Base-by-base conservation (phyloP, 2,888 invertebrate genomes). In the Cryptops parisi region DNA sequence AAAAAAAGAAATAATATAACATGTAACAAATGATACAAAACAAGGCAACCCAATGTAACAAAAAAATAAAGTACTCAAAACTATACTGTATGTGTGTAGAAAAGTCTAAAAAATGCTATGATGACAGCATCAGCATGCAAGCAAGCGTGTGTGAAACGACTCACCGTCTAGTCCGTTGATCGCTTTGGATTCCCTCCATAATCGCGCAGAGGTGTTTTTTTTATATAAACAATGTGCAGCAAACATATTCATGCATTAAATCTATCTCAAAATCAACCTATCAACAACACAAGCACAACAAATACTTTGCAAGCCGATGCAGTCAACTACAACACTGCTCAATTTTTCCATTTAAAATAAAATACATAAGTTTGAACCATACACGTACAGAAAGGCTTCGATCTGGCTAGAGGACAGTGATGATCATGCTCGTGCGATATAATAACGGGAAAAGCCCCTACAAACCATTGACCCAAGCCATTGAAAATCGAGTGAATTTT, bases 351-450 rank as follows among this genome's bases (percentile, higher is more conserved):
- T n/a, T n/a, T n/a, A n/a, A n/a, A n/a, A n/a, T n/a, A n/a, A n/a
- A n/a, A n/a, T n/a, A n/a, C n/a, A n/a, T n/a, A n/a, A n/a, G n/a
- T n/a, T n/a, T n/a, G n/a, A n/a, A n/a, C n/a, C n/a, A 5, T 41
- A 41, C 43, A 41, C 19, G 12, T 41, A 41, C 17, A 6, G 43
- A 15, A 17, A 54, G 33, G 24, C 54, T 46, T 56, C 47, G 54
- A 45, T 41, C 48, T 55, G 54, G 66, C 65, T 74, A 84, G 78
- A 71, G 84, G 84, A 76, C 86, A 86, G 80, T 84, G 84, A 74
- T 83, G 82, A 76, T 86, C 86, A 76, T 86, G 86, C 80, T 86
- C 83, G 76, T 82, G 82, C 69, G 85, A 84, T 75, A 83, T 82
- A 72, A 82, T 78, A 70, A 85, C 15, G 15, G 33, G 33, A 33